Percentiles rank a stretch among this genome's conserved stretches.
These are phyloP conservation scores for Acanthoscelides obtectus DNA, from an alignment of 2,888 invertebrate genomes.

Conservation along the genomic window DNA sequence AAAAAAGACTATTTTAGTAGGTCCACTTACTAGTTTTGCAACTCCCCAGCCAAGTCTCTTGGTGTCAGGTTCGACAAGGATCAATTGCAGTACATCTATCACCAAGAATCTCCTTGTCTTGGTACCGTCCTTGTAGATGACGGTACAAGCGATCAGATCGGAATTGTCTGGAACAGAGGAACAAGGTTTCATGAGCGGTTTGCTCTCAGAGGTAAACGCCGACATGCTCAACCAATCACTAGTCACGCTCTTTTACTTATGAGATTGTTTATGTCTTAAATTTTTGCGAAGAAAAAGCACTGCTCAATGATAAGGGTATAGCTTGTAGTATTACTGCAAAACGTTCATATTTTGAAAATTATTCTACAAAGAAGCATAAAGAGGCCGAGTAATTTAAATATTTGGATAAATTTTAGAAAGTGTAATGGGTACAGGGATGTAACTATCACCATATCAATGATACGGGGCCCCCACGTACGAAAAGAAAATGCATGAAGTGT, in stretches of 20 bases:
- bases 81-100: conserved; percentile 91
- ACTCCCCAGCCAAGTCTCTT: conserved; percentile 92
- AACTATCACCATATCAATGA: too few species aligned
- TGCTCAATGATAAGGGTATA: not conserved
- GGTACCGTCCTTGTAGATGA: conserved; percentile 82
- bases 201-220: conserved; percentile 19
- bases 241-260: conserved; percentile 13
- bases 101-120: conserved; percentile 92
- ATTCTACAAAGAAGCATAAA: too few species aligned
- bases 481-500: too few species aligned
- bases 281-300: not conserved
- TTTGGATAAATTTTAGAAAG: too few species aligned
- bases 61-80: conserved; percentile 95
- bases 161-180: conserved; percentile 76
- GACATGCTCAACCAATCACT: conserved; percentile 29
- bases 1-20: too few species aligned
- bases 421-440: too few species aligned
- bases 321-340: too few species aligned
- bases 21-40: conserved; percentile 72
- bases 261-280: not conserved
- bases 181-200: conserved; percentile 30
- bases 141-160: conserved; percentile 94
- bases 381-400: too few species aligned
- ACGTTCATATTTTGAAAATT: too few species aligned
- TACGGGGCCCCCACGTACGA: too few species aligned